A percentile compares a stretch with the other conserved stretches of the same genome.
Conservation (phyloP, 2,888 invertebrate genomes). For the Ochropleura leucogaster region DNA sequence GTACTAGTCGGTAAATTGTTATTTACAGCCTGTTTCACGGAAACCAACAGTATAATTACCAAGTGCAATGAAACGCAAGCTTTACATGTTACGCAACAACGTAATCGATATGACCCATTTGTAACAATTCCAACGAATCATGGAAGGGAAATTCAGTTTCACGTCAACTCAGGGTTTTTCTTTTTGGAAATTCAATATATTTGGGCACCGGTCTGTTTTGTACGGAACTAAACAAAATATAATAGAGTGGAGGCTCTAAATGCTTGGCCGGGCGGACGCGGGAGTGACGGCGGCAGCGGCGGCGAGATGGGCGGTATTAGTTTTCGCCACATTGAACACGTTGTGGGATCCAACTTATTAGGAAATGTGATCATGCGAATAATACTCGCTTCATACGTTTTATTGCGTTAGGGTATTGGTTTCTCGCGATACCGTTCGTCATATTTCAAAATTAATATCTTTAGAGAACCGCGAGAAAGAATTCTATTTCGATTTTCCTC, state of each 20-base stretch:
- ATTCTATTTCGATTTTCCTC: conserved; percentile 63
- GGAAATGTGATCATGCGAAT: conserved; percentile 89
- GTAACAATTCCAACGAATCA: conserved; percentile 59
- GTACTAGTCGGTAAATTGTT: conserved; percentile 71
- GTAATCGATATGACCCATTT: conserved; percentile 66
- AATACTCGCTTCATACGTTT: conserved; percentile 88
- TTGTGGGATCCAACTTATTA: conserved; percentile 90
- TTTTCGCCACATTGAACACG: conserved; percentile 87
- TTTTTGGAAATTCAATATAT: conserved; percentile 64
- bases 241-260: conserved; percentile 76
- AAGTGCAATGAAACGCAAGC: conserved; percentile 71
- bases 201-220: conserved; percentile 57
- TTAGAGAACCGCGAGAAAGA: conserved; percentile 60
- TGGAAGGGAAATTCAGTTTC: conserved; percentile 55
- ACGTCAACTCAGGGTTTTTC: conserved; percentile 41
- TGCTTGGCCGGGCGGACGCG: conserved; percentile 76
- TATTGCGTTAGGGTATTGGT: conserved; percentile 85
- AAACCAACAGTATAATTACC: conserved; percentile 71
- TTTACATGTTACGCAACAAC: conserved; percentile 63
- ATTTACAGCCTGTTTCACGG: conserved; percentile 73
- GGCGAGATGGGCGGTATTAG: conserved; percentile 81
- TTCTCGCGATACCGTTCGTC: conserved; percentile 79
- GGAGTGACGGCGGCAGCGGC: conserved; percentile 75
- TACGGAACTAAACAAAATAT: conserved; percentile 73
- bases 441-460: conserved; percentile 74